phyloP scores from a whole-genome alignment of 1,140 invertebrate genomes.

The Ooceraea biroi region DNA sequence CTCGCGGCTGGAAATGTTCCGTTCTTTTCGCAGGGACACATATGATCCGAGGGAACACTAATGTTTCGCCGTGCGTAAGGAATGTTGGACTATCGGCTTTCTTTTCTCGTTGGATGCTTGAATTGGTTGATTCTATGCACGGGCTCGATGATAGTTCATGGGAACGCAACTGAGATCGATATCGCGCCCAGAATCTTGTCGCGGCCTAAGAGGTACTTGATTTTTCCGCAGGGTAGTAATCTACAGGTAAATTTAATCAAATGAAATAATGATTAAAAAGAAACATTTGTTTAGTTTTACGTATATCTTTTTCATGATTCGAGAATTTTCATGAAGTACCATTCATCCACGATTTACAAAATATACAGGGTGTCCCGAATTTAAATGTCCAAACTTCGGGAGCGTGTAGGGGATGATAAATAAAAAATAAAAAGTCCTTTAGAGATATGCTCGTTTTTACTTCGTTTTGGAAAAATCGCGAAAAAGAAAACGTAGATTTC shows the following conservation, averaged over 20 bases:
- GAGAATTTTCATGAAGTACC: background rate
- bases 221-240: slow-evolving; percentile 84
- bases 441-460: too few relatives aligned
- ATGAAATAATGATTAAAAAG: slow-evolving; percentile 20
- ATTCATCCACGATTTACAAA: background rate
- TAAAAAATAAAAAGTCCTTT: too few relatives aligned
- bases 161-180: slow-evolving; percentile 29
- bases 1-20: background rate
- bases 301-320: background rate
- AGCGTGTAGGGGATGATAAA: too few relatives aligned
- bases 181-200: slow-evolving; percentile 74
- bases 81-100: slow-evolving; percentile 56
- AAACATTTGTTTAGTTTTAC: background rate
- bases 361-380: too few relatives aligned
- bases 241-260: slow-evolving; percentile 78
- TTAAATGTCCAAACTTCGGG: too few relatives aligned
- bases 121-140: slow-evolving; percentile 48
- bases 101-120: slow-evolving; percentile 51
- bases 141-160: background rate
- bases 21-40: background rate
- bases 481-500: too few relatives aligned
- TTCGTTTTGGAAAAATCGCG: too few relatives aligned
- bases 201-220: slow-evolving; percentile 82
- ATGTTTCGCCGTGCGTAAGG: background rate
- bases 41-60: slow-evolving; percentile 2